Base-by-base conservation (phyloP, 1,140 invertebrate species). In the Gonatopus flavifemur region DNA sequence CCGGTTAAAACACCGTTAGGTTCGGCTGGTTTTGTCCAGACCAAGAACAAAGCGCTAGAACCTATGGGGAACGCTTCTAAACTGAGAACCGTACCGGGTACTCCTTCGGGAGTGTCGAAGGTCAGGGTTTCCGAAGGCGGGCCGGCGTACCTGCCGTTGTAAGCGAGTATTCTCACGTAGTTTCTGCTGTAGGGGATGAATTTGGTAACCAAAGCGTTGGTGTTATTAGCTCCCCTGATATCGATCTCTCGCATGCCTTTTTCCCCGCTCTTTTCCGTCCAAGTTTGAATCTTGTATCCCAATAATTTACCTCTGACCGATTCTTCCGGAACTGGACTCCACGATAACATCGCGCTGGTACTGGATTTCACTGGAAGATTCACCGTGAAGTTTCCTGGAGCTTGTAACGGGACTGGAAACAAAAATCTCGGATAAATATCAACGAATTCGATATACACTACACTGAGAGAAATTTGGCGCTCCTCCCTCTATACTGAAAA, bases 271-370 rank as follows among this genome's bases (percentile, higher is more conserved):
- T 72, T 79, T n/a, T 93, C 89, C 3, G 88, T 93, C 94, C 94
- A 97, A 1, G 90, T 95, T 76, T 94, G 90, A 43, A 98, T 93
- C 76, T 96, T 96, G 72, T 98, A 98, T 9, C 95, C 95, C 63
- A 88, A 89, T 71, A 98, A 94, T 72, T 96, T 89, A n/a, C 95
- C 95, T 18, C 85, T 79, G 0, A 96, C 84, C 1, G 88, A 87
- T 36, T 90, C 85, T 0, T 83, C 69, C 1, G 85, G 67, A 0
- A 96, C 92, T 1, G 88, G 83, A 73, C 86, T 84, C 94, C 94
- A 96, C 40, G 84, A 86, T n/a, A 96, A 78, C 13, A 88, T 65
- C 0, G 92, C 93, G 4, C 82, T 86, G 32, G 86, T 92, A 12
- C 87, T 85, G 12, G 86, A 84, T 18, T 83, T 85, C 12, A 93